Evolutionary conservation across 2,888 invertebrate species (phyloP), one percentile per base, ranked within the genome.

Genomic region (Callyntrura sp.): DNA sequence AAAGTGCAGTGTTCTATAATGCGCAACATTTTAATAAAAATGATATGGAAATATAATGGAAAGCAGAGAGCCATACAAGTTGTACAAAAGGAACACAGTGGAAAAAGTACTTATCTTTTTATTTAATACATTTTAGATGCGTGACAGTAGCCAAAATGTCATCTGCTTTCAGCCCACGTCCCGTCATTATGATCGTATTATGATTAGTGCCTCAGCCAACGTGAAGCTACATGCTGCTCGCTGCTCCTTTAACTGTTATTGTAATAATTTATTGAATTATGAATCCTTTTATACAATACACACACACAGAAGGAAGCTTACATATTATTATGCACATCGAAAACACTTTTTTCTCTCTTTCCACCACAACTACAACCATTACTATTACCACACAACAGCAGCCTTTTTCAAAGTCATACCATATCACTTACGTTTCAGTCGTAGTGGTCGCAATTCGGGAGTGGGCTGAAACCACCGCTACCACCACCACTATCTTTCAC

Each of bases 161-260:
- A 90, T 90, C 90, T 90, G 90, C 90, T 90, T 90, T 90, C 90
- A 90, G 78, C 90, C 90, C 90, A 90, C 90, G 90, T 90, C 85
- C 85, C 90, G 86, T 90, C 85, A 90, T 90, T 90, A 90, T 60
- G 86, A 90, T 90, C 76, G 79, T 90, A 86, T 85, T 86, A 90
- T 90, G 90, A 90, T 90, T 90, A 90, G 79, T 73, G 70, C 81
- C 81, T 60, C 62, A 90, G 82, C 65, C 76, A 90, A 86, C 90
- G 85, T 90, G 73, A 70, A 85, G 70, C 48, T 81, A 79, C 85
- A 85, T 76, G 89, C 85, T 89, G 79, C 85, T 90, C 81, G 82
- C 83, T 88, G 78, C 85, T 89, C 89, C 85, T 85, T 73, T 89
- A 89, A 85, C 85, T 60, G 85, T 82, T 85, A 73, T 85, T 90